phyloP scores from a whole-genome alignment of 2,888 invertebrate species.

The Perizoma affinitatum region DNA sequence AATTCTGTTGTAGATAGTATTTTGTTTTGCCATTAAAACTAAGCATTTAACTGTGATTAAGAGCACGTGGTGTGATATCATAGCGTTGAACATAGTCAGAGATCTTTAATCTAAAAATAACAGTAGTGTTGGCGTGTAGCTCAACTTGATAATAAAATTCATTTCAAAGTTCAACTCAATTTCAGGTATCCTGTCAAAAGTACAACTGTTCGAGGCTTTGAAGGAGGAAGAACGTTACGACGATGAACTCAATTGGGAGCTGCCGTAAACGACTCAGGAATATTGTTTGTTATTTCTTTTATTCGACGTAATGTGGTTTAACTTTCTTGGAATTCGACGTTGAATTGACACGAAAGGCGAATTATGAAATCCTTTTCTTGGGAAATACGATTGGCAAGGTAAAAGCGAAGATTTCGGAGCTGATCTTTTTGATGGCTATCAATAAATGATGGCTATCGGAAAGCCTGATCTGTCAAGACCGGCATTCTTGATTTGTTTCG shows the following conservation, averaged over 20 bases:
- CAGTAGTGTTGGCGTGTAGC: too few relatives aligned
- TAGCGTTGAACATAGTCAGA: too few relatives aligned
- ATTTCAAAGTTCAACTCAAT: background rate
- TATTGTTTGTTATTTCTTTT: constrained; percentile 18
- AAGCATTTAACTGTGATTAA: too few relatives aligned
- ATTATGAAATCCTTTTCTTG: constrained; percentile 6
- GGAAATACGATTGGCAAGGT: background rate
- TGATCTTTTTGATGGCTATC: too few relatives aligned
- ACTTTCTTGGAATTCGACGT: constrained; percentile 16
- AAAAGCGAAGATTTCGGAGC: background rate
- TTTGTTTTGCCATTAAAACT: too few relatives aligned
- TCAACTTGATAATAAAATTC: too few relatives aligned
- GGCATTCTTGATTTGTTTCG: too few relatives aligned
- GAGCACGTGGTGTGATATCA: too few relatives aligned
- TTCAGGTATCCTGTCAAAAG: constrained; percentile 78
- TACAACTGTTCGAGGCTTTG: constrained; percentile 71
- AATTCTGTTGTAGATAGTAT: too few relatives aligned
- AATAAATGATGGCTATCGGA: too few relatives aligned
- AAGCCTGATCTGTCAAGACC: too few relatives aligned
- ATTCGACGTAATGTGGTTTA: constrained; percentile 13
- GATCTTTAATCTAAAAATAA: too few relatives aligned
- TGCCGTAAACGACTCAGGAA: constrained; percentile 68
- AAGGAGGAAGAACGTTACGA: constrained; percentile 84
- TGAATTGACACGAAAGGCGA: background rate
- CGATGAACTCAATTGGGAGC: constrained; percentile 87